A percentile compares a stretch with the other conserved stretches of the same genome.
Conservation (phyloP, 2,888 invertebrate genomes). For the Acholoe squamosa region DNA sequence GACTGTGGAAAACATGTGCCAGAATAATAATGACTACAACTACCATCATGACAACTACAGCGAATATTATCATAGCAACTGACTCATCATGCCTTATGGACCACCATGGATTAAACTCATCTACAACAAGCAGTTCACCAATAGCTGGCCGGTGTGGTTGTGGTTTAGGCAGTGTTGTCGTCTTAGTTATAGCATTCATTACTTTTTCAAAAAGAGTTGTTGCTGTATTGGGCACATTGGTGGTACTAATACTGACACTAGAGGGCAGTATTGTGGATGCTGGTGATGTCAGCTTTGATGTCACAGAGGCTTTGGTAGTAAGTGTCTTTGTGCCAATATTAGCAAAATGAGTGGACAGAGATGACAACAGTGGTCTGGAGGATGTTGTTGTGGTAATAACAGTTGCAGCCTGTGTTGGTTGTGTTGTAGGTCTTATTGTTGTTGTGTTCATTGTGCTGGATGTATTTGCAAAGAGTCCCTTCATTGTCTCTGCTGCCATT, state of each 20-base stretch:
- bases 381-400: neutral
- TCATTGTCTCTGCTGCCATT: neutral
- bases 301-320: neutral
- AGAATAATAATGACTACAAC: neutral
- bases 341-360: neutral
- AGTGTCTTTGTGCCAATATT: neutral
- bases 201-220: neutral
- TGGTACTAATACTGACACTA: neutral
- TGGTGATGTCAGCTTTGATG: neutral
- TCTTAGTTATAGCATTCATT: neutral
- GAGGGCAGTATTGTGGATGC: neutral
- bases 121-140: neutral
- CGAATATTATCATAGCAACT: neutral
- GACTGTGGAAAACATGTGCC: conserved; percentile 2
- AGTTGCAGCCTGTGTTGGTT: neutral
- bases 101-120: conserved; percentile 27
- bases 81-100: conserved; percentile 13
- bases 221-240: neutral
- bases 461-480: neutral
- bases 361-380: neutral
- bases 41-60: conserved; percentile 16
- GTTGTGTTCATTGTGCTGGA: neutral
- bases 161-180: neutral
- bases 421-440: neutral
- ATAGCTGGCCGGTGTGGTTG: neutral